Evolutionary conservation across 1,140 invertebrate species (phyloP).

Genomic region (Helicorthomorpha holstii): DNA sequence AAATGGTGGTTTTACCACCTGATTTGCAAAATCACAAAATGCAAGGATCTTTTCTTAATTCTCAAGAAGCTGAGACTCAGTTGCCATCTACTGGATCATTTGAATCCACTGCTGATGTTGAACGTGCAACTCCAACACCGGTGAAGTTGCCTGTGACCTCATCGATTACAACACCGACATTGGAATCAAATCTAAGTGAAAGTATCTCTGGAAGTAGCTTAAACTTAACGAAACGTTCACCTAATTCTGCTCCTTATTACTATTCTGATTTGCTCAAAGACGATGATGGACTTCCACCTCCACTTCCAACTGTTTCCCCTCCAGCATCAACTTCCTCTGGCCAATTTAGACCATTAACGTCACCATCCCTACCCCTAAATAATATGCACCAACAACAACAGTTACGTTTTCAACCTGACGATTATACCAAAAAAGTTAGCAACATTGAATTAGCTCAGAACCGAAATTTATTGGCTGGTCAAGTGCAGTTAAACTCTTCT

Average conservation of each 20-base stretch:
- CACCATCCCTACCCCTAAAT: neutral
- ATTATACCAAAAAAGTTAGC: conserved; percentile 60
- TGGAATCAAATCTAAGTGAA: neutral
- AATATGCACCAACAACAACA: neutral
- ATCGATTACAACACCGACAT: neutral
- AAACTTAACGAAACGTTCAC: neutral
- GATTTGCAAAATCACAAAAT: neutral
- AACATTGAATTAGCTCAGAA: conserved; percentile 32
- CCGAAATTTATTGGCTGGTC: neutral
- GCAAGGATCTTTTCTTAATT: neutral
- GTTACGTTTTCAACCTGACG: conserved; percentile 20
- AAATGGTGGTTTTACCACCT: neutral
- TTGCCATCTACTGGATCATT: neutral
- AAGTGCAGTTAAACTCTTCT: neutral
- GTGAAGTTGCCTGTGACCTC: neutral
- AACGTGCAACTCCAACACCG: neutral
- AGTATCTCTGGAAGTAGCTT: neutral
- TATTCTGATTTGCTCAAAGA: conserved; percentile 51
- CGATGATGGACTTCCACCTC: neutral
- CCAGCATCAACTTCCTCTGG: neutral
- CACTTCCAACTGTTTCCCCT: neutral
- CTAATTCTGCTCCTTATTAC: conserved; percentile 50
- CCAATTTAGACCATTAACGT: neutral
- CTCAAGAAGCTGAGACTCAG: neutral
- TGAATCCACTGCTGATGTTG: neutral